Evolutionary conservation across 1,140 invertebrate genomes (phyloP), one percentile per base, ranked within the genome.

Genomic region (Probaryconus sp.): DNA sequence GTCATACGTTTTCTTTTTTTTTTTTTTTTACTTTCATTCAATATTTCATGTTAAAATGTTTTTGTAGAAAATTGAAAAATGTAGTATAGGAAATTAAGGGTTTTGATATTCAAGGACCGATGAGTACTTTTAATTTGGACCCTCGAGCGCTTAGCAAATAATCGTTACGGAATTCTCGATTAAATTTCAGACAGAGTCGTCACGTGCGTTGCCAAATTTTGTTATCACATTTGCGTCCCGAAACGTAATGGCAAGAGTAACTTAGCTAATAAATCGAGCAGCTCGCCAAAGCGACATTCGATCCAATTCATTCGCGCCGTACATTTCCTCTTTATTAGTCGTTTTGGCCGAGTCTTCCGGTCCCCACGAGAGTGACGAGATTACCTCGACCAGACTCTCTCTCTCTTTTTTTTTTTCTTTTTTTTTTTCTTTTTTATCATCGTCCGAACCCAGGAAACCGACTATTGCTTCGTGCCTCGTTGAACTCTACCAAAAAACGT

Each of bases 271-370:
- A 74, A 74, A 74, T 74, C 50, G 63, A 74, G 17, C 71, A 26
- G 26, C 40, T 48, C 43, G 43, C 43, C 43, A 31, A 48, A 48
- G 26, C 24, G 26, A 48, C 43, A 26, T 48, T 30, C 43, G 47
- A 50, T 24, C 72, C 72, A 69, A 69, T 75, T 68, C 64, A 33
- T 55, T 68, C 56, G 61, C 48, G 9, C 45, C 60, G 53, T 64
- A 65, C 53, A 47, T 73, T 73, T 67, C 55, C 58, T 65, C 53
- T 70, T 65, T 69, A 75, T 75, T 70, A 65, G 65, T 68, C 72
- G 53, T 65, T 75, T 70, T 53, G 60, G 51, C 31, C 60, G 47
- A 55, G 40, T 48, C 58, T 70, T 75, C 43, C 61, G 70, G 56
- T 56, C 48, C 26, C 38, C 31, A 35, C 30, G 38, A 64, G 31